Conservation (phyloP, 2,888 invertebrate species). For the Acanthosepion lycidas region DNA sequence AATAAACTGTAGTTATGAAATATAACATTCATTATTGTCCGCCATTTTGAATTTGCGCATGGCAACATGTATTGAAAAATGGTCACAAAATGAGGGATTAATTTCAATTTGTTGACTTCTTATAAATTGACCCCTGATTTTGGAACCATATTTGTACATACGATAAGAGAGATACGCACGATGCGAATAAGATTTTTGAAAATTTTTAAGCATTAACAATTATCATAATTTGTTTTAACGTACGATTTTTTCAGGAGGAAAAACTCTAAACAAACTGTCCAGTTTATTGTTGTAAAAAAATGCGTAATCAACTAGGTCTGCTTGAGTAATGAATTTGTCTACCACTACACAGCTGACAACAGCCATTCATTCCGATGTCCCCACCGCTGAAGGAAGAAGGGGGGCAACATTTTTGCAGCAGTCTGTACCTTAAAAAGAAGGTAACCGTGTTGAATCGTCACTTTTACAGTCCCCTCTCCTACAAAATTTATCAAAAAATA, state of each 20-base stretch:
- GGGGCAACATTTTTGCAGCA: not conserved
- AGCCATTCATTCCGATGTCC: not conserved
- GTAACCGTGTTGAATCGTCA: not conserved
- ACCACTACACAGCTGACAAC: not conserved
- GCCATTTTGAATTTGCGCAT: constrained; percentile 8
- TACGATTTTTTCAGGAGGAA: too few relatives aligned
- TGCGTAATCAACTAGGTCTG: not conserved
- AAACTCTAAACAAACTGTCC: not conserved
- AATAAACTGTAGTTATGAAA: not conserved
- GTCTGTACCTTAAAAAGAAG: not conserved
- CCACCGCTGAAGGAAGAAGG: not conserved
- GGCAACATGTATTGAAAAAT: not conserved
- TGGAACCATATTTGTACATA: not conserved
- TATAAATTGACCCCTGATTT: not conserved
- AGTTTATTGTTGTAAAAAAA: not conserved
- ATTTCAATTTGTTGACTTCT: constrained; percentile 51
- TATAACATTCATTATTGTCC: not conserved
- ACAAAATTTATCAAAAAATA: too few relatives aligned
- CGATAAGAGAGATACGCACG: not conserved
- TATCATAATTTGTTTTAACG: not conserved
- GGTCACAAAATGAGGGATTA: not conserved
- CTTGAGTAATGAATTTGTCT: not conserved
- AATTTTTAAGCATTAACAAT: not conserved
- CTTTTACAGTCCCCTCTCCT: too few relatives aligned
- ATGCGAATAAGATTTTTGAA: not conserved